Conservation (phyloP, 2,113 vertebrate genomes). For the Alectura lathami region DNA sequence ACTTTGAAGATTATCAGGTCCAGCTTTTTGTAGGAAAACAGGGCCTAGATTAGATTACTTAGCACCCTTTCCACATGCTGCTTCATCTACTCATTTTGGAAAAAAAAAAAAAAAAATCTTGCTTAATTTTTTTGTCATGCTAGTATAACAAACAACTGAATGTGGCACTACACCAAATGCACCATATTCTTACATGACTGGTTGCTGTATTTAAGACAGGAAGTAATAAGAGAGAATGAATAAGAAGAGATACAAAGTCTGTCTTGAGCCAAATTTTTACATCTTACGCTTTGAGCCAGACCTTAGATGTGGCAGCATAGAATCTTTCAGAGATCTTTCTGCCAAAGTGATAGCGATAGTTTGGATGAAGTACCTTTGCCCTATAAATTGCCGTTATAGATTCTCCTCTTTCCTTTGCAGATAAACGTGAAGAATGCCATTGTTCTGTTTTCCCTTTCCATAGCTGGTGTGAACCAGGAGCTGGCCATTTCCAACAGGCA, state of each 20-base stretch:
- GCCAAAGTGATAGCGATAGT: not conserved
- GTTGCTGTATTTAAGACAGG: not conserved
- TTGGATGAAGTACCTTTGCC: not conserved
- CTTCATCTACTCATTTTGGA: too few relatives aligned
- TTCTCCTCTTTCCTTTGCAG: slow-evolving; percentile 73
- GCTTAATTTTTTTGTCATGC: not conserved
- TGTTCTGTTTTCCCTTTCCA: slow-evolving; percentile 93
- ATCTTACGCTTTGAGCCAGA: not conserved
- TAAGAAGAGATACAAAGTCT: not conserved
- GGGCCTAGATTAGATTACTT: too few relatives aligned
- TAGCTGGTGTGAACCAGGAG: slow-evolving; percentile 90
- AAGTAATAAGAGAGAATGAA: not conserved
- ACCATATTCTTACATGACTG: not conserved
- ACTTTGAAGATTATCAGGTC: too few relatives aligned
- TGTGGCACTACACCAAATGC: not conserved
- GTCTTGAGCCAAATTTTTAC: not conserved
- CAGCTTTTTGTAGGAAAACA: too few relatives aligned
- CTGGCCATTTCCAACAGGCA: slow-evolving; percentile 85
- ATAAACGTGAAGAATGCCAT: slow-evolving; percentile 93
- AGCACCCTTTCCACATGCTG: not conserved
- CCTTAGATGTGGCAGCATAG: not conserved
- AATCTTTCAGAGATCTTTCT: not conserved
- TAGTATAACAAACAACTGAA: not conserved
- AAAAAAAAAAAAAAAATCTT: too few relatives aligned
- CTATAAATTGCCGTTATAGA: not conserved